Evolutionary conservation across 2,797 vertebrate species (phyloP).

Genomic region (Rhynchonycteris naso): DNA sequence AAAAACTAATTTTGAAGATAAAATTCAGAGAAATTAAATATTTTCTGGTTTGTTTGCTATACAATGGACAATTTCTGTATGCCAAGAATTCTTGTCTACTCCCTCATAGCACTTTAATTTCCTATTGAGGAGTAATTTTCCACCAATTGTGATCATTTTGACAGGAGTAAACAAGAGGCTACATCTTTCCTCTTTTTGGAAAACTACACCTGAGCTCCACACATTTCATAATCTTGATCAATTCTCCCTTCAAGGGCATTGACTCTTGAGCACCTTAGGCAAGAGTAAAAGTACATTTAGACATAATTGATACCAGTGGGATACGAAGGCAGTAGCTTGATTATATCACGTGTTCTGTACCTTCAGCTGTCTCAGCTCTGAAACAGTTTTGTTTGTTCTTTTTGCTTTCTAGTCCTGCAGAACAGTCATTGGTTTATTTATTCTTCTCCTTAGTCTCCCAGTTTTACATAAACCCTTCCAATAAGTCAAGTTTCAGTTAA

Average conservation of each 20-base stretch:
- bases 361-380: not conserved
- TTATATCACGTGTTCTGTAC: not conserved
- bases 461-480: not conserved
- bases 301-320: not conserved
- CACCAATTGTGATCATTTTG: not conserved
- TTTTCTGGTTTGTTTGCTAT: not conserved
- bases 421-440: not conserved
- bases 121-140: not conserved
- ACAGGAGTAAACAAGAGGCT: not conserved
- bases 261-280: not conserved
- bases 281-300: not conserved
- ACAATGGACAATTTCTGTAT: not conserved
- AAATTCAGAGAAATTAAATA: not conserved
- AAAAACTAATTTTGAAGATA: not conserved
- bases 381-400: not conserved
- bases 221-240: not conserved
- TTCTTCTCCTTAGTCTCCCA: not conserved
- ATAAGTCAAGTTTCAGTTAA: not conserved
- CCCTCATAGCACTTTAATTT: not conserved
- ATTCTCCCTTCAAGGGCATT: not conserved
- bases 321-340: not conserved
- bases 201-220: no score
- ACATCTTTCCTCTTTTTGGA: not conserved
- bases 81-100: not conserved
- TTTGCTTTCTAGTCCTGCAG: not conserved